phyloP scores from a whole-genome alignment of 2,888 invertebrate species.

The Phlogophora meticulosa region DNA sequence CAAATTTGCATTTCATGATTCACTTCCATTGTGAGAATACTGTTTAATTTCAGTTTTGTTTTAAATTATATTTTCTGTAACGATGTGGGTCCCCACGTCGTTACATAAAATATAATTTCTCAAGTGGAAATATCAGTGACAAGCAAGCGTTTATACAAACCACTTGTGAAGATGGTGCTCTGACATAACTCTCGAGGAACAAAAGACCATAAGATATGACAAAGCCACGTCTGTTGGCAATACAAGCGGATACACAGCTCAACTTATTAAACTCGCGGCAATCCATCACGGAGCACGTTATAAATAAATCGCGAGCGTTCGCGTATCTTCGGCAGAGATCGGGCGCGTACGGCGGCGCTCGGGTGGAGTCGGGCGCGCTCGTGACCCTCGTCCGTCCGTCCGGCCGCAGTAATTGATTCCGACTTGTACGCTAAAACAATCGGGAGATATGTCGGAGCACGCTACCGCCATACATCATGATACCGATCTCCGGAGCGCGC shows the following conservation, averaged over 20 bases:
- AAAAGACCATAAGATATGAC: slow-evolving; percentile 48
- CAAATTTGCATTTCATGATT: no score
- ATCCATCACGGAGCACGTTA: slow-evolving; percentile 52
- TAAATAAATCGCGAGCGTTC: slow-evolving; percentile 59
- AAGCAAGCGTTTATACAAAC: slow-evolving; percentile 12
- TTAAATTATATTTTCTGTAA: no score
- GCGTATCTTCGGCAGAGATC: slow-evolving; percentile 58
- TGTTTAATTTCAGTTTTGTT: no score
- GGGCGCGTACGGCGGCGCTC: slow-evolving; percentile 47
- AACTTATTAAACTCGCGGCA: slow-evolving; percentile 44
- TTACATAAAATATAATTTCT: slow-evolving; percentile 10
- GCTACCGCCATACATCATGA: slow-evolving; percentile 64
- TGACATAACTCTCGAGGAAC: slow-evolving; percentile 22
- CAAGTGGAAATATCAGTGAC: slow-evolving; percentile 19
- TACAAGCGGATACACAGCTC: slow-evolving; percentile 54
- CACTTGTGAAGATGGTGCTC: slow-evolving; percentile 17
- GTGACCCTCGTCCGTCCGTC: slow-evolving; percentile 60
- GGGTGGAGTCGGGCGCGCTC: slow-evolving; percentile 50
- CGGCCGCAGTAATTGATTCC: slow-evolving; percentile 65
- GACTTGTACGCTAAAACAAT: slow-evolving; percentile 69
- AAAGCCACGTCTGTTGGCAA: slow-evolving; percentile 28
- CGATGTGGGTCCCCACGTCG: not conserved
- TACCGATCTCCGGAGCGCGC: slow-evolving; percentile 51
- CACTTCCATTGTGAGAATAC: no score
- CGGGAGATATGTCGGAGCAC: slow-evolving; percentile 63